These are phyloP conservation scores for Papilio helenus DNA, from an alignment of 1,140 invertebrate genomes.

Conservation along the genomic window DNA sequence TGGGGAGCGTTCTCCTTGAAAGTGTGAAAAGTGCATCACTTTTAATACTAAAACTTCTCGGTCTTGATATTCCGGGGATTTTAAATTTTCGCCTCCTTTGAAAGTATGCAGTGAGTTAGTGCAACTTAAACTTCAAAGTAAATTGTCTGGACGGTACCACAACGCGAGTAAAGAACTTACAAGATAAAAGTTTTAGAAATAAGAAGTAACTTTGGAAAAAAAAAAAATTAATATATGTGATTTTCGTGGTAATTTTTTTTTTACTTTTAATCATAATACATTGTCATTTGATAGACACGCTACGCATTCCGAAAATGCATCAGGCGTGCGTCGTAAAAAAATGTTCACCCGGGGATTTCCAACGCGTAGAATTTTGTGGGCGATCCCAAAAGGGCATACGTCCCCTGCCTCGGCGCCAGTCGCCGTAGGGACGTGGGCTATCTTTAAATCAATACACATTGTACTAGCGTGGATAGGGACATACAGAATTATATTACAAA, in stretches of 20 bases:
- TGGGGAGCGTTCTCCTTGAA: constrained; percentile 49
- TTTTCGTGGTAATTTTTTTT: neutral
- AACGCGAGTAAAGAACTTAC: neutral
- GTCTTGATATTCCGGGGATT: constrained; percentile 43
- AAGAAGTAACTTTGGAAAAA: neutral
- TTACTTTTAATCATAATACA: neutral
- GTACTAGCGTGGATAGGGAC: constrained; percentile 47
- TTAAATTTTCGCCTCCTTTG: constrained; percentile 48
- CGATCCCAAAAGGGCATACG: constrained; percentile 61
- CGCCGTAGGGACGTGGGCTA: constrained; percentile 65
- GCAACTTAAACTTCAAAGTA: constrained; percentile 61
- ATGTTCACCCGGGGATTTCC: constrained; percentile 74
- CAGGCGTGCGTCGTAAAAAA: constrained; percentile 57
- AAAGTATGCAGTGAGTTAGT: constrained; percentile 38
- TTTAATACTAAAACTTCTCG: constrained; percentile 53
- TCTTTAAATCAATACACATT: constrained; percentile 69
- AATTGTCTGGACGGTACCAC: constrained; percentile 63
- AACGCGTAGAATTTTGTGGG: constrained; percentile 66
- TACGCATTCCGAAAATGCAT: constrained; percentile 37
- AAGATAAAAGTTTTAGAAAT: neutral
- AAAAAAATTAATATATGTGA: neutral
- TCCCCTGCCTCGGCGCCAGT: constrained; percentile 63
- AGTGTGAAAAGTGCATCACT: constrained; percentile 55
- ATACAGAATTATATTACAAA: constrained; percentile 56
- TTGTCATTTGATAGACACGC: constrained; percentile 10